A percentile compares a stretch with the other conserved stretches of the same genome.
Conservation (phyloP, 2,888 invertebrate species). For the Stenchaetothrips biformis region DNA sequence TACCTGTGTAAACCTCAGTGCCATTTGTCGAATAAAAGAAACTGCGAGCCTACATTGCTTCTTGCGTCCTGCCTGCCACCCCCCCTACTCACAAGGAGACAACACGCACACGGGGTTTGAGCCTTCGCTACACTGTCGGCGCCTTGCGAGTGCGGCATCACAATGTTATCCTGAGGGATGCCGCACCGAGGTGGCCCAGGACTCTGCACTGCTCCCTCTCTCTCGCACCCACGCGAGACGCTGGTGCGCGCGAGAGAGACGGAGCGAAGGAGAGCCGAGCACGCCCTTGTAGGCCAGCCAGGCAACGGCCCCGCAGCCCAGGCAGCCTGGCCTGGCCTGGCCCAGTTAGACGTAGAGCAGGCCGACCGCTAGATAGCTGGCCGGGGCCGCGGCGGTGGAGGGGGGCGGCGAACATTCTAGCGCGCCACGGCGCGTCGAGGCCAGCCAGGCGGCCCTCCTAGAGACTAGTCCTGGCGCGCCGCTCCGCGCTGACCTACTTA, state of each 20-base stretch:
- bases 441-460: not conserved
- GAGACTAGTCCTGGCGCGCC: not conserved
- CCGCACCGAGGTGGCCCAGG: not conserved
- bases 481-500: not conserved
- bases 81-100: not conserved
- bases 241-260: too few species aligned
- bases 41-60: not conserved
- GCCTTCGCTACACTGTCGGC: not conserved
- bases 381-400: too few species aligned
- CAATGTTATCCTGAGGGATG: not conserved
- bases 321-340: not conserved
- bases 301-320: not conserved
- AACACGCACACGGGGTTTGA: not conserved
- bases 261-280: too few species aligned
- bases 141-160: not conserved
- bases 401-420: not conserved
- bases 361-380: too few species aligned
- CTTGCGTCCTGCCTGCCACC: not conserved
- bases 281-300: too few species aligned
- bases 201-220: not conserved
- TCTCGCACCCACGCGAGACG: too few species aligned
- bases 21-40: too few species aligned
- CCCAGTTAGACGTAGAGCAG: not conserved
- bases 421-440: not conserved
- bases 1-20: not conserved